These are phyloP conservation scores for Chrysolina haemoptera DNA, from an alignment of 2,888 invertebrate genomes.

Conservation along the genomic window DNA sequence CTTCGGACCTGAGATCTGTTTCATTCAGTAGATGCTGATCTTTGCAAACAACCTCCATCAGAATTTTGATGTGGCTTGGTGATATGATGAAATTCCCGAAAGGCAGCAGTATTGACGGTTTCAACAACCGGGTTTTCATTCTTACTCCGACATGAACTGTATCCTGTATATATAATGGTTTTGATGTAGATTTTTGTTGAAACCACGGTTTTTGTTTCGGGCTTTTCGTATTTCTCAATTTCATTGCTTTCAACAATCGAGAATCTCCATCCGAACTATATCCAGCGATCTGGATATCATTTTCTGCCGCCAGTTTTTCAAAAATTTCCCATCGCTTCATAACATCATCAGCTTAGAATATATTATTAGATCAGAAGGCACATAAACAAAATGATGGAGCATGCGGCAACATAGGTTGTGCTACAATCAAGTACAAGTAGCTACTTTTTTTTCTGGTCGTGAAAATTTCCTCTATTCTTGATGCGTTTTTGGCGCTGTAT, in stretches of 20 bases:
- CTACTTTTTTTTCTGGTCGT: too few species aligned
- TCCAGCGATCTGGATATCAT: conserved; percentile 23
- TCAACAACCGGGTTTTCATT: conserved; percentile 39
- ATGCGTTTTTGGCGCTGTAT: too few species aligned
- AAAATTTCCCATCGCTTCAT: conserved; percentile 29
- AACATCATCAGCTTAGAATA: conserved; percentile 27
- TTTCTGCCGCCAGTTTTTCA: conserved; percentile 17
- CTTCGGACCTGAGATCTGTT: conserved; percentile 29
- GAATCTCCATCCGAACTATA: conserved; percentile 37
- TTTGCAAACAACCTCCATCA: conserved; percentile 33
- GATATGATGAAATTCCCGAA: conserved; percentile 33
- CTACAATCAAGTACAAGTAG: too few species aligned
- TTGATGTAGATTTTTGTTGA: background rate
- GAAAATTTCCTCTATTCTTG: too few species aligned
- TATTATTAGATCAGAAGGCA: conserved; percentile 31
- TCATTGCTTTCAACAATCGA: conserved; percentile 37
- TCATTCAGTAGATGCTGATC: conserved; percentile 39
- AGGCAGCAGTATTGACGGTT: conserved; percentile 29
- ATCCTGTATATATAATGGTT: conserved; percentile 33
- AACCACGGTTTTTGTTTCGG: background rate
- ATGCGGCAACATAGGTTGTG: conserved; percentile 37
- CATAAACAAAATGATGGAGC: conserved; percentile 30
- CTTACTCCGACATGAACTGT: conserved; percentile 42
- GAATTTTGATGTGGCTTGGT: conserved; percentile 24
- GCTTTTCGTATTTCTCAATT: conserved; percentile 6